Base-by-base conservation (phyloP, 1,140 invertebrate species). In the Mactra quadrangularis region DNA sequence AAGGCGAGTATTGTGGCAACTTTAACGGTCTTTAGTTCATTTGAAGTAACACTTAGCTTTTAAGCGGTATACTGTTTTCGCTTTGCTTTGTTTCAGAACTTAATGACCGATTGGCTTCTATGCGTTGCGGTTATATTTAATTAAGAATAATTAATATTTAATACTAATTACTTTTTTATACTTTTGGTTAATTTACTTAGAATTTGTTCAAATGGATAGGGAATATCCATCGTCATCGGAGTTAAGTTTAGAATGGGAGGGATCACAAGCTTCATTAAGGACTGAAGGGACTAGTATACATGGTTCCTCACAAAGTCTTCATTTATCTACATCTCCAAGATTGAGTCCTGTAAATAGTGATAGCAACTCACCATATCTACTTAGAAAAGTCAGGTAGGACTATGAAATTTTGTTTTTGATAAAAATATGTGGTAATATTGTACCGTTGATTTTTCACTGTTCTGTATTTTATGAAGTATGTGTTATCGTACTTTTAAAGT, bases 321-420 rank as follows among this genome's bases (percentile, higher is more conserved):
- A 78, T 29, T 9, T 66, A 59, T 78, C 76, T 33, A 59, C 76
- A 33, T 78, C 76, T 17, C 76, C 76, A n/a, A 59, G 76, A 22
- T 45, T 78, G 33, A 78, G 76, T 29, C 76, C 76, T 6, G 50
- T 78, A 17, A 68, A 60, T 4, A 78, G 64, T 50, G 76, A 78
- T 45, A 38, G 60, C 17, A 38, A 25, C 19, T 78, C 76, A 38
- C 76, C 76, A 0, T 78, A 78, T 55, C 47, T 78, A 50, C 29
- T 78, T 19, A 22, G 64, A 15, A 78, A 78, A 78, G 76, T 78
- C 33, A 78, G 64, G 76, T 78, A 78, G 64, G 45, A 19, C 38
- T n/a, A n/a, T 19, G 19, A 53, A 3, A n/a, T 1, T 53, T 53
- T 19, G 9, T 53, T 3, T n/a, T 1, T n/a, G 9, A 50, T n/a